Base-by-base conservation (phyloP, 2,888 invertebrate species). In the Xylota sylvarum region DNA sequence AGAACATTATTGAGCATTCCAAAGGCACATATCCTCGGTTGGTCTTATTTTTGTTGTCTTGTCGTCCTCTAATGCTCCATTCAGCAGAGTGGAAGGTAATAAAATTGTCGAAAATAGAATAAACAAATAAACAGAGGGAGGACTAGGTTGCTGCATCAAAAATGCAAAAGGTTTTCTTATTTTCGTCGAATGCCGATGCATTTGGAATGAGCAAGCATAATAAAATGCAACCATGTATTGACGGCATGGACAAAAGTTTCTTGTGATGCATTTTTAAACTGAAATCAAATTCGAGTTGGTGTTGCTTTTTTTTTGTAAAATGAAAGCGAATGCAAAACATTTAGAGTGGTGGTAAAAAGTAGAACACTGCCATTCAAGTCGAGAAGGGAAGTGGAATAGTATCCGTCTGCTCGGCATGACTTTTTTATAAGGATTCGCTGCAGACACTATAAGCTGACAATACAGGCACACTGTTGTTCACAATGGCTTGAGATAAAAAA, bases 1-100 rank as follows among this genome's bases (percentile, higher is more conserved):
- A 69, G 40, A 60, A 67, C 65, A 72, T 72, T 72, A 73, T 76
- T 77, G 69, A 72, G 43, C 77, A 62, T 58, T 78, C 46, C 35
- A 46, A 58, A 9, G 17, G 73, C 74, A 55, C 60, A 76, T 40
- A 55, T 37, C 37, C 56, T 37, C 69, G 37, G 62, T 12, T 32
- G 40, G 35, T 46, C 55, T 17, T 35, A 9, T 62, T 46, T 35
- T 6, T 43, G 6, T 55, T 52, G 23, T 32, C 58, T 69, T 52
- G 5, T 14, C 5, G 43, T 55, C 43, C 32, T 67, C 56, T 12
- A 73, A 58, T 65, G 14, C 32, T n/a, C n/a, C n/a, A 4, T 43
- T 58, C 14, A 46, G 17, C 35, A 14, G 19, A 62, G 43, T 40
- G 40, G 50, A 73, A 67, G 72, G 72, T 60, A 67, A 64, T 60